Percentiles rank a stretch among this genome's conserved stretches.
Evolutionary conservation across 2,113 vertebrate species (phyloP).

Genomic region (Microtus pennsylvanicus): DNA sequence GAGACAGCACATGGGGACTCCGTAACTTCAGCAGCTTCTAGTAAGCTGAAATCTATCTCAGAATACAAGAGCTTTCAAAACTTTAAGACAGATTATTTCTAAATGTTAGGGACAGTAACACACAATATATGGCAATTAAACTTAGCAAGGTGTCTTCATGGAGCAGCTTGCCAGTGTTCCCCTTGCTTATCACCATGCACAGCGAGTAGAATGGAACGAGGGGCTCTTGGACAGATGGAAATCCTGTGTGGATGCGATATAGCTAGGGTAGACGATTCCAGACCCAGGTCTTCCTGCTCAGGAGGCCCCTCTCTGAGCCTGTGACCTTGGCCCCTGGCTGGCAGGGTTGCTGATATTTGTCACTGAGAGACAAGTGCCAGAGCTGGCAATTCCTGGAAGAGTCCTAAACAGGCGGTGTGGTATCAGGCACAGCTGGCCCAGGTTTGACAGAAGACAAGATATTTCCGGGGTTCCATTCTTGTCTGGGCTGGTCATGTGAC

Average conservation of each 20-base stretch:
- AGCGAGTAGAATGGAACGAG: background rate
- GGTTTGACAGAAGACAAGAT: background rate
- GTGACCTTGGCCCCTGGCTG: background rate
- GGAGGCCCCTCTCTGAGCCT: background rate
- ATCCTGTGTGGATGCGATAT: background rate
- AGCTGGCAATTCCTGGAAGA: constrained; percentile 22
- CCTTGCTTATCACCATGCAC: rapidly evolving
- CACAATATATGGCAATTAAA: background rate
- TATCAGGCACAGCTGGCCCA: background rate
- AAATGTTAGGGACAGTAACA: background rate
- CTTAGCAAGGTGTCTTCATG: background rate
- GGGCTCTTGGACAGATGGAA: no score
- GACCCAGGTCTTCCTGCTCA: background rate
- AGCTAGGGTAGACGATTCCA: background rate
- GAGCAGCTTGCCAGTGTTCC: background rate
- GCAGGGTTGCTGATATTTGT: constrained; percentile 36
- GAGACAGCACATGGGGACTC: background rate
- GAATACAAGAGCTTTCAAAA: background rate
- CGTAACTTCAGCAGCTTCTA: constrained; percentile 21
- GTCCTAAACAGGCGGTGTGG: background rate
- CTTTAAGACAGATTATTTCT: background rate
- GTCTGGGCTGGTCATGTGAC: background rate
- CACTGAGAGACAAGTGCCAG: constrained; percentile 18
- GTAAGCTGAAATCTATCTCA: constrained; percentile 28
- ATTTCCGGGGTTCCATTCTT: background rate